Conservation (phyloP, 35 echinoderm and acorn worm species). For the Ptychodera flava region DNA sequence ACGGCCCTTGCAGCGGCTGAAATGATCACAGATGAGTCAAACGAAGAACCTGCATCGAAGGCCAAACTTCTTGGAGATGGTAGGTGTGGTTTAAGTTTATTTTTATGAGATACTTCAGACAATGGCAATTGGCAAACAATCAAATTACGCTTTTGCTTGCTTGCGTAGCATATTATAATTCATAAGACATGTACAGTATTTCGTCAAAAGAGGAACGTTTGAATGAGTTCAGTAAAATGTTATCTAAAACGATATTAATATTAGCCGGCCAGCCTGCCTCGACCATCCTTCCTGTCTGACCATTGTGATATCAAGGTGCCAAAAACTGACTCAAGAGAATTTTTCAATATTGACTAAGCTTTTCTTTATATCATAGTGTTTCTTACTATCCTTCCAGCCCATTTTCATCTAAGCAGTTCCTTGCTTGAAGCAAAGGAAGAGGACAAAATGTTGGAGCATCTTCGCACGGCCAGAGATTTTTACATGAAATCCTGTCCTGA, state of each 20-base stretch:
- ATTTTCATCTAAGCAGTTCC: background rate
- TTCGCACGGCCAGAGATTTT: background rate
- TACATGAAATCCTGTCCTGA: background rate
- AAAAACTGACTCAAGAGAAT: background rate
- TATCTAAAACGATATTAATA: background rate
- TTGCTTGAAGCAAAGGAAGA: background rate
- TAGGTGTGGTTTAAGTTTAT: background rate
- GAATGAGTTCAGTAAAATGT: background rate
- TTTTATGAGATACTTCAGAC: no score
- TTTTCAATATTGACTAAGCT: background rate
- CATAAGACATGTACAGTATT: background rate
- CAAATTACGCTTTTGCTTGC: background rate
- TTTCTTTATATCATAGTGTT: background rate
- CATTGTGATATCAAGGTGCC: no score
- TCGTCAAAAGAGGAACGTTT: background rate
- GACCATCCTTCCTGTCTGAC: no score
- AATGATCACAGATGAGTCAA: background rate
- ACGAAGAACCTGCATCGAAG: background rate
- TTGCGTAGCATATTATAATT: background rate
- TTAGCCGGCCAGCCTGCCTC: background rate
- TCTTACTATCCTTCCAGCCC: background rate
- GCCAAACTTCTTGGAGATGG: background rate
- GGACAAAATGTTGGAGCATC: background rate
- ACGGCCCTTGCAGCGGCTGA: background rate
- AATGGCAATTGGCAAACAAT: background rate